phyloP scores from a whole-genome alignment of 2,888 invertebrate species.

The Idaea straminata region DNA sequence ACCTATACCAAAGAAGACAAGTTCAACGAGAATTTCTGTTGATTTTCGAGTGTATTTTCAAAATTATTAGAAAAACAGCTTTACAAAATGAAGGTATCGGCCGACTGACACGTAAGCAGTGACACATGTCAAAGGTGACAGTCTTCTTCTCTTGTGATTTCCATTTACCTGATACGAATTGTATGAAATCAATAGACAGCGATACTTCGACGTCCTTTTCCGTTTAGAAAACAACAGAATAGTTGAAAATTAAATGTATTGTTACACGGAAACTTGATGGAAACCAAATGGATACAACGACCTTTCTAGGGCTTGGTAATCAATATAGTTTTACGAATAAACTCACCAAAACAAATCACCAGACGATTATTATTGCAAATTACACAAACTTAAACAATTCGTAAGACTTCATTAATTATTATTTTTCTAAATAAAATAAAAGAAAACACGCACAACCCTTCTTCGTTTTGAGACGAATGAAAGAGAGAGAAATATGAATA shows the following conservation, averaged over 20 bases:
- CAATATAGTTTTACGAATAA: constrained; percentile 1
- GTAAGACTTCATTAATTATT: neutral
- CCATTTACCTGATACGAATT: neutral
- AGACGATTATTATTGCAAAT: neutral
- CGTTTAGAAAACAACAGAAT: neutral
- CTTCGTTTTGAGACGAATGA: neutral
- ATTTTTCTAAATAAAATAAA: constrained; percentile 8
- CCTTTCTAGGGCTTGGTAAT: constrained; percentile 9
- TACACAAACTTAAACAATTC: neutral
- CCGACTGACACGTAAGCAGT: constrained; percentile 78
- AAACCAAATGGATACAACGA: constrained; percentile 2
- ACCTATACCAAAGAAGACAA: neutral
- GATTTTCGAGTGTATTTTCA: constrained; percentile 8
- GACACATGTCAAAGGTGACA: constrained; percentile 81
- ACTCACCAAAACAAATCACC: neutral
- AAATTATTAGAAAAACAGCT: constrained; percentile 34
- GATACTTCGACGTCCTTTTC: neutral
- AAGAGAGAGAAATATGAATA: constrained; percentile 2
- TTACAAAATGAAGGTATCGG: constrained; percentile 53
- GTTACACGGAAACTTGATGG: neutral
- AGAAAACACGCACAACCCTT: neutral
- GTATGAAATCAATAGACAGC: neutral
- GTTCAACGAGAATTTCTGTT: neutral
- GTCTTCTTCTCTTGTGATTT: constrained; percentile 34
- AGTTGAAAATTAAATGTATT: neutral